Evolutionary conservation across 2,113 vertebrate genomes (phyloP).

Genomic region (Columba janthina): DNA sequence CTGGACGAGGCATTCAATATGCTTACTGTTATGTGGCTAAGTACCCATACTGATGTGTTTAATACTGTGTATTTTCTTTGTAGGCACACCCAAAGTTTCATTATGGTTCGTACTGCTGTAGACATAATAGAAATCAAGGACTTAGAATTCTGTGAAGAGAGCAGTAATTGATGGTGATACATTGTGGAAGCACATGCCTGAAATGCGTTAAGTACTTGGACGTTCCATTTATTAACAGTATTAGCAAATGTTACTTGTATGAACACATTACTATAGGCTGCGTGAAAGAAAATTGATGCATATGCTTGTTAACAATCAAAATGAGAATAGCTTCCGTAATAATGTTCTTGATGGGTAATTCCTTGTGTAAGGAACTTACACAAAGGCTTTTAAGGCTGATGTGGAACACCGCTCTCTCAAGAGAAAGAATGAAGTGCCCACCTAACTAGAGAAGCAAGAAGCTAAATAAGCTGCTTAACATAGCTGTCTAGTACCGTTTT

Average conservation of each 20-base stretch:
- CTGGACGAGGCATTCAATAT: not conserved
- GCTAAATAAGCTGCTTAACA: not conserved
- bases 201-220: not conserved
- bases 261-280: not conserved
- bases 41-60: not conserved
- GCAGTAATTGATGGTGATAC: not conserved
- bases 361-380: not conserved
- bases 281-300: not conserved
- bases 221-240: not conserved
- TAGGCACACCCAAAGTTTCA: not conserved
- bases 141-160: not conserved
- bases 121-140: not conserved
- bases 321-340: not conserved
- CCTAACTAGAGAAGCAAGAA: not conserved
- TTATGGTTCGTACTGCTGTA: not conserved
- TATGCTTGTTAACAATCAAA: not conserved
- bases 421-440: not conserved
- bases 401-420: not conserved
- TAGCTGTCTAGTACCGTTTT: not conserved
- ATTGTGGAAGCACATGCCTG: not conserved
- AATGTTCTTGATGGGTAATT: not conserved
- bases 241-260: not conserved
- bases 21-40: not conserved
- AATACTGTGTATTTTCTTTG: not conserved
- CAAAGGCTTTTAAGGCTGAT: not conserved